phyloP scores from a whole-genome alignment of 2,888 invertebrate species.

The Mesorhabditis sp. region DNA sequence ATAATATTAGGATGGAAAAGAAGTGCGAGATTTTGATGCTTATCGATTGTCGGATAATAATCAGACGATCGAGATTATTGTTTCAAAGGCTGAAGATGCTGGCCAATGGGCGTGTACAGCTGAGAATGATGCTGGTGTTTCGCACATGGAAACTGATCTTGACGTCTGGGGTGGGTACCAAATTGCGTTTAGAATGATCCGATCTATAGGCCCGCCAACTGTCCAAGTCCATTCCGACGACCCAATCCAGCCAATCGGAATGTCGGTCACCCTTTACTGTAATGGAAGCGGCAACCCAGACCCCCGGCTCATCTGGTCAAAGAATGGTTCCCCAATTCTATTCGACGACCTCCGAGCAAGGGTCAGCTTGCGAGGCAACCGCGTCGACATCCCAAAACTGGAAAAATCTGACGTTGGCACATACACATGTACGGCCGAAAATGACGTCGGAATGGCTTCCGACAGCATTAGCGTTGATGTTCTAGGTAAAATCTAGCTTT shows the following conservation, averaged over 20 bases:
- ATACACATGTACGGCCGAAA: slow-evolving; percentile 66
- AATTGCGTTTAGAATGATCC: neutral
- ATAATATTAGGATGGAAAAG: slow-evolving; percentile 4
- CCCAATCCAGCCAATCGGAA: slow-evolving; percentile 53
- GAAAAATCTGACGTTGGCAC: slow-evolving; percentile 64
- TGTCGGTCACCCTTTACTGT: slow-evolving; percentile 59
- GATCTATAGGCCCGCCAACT: slow-evolving; percentile 43
- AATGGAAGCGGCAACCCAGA: slow-evolving; percentile 60
- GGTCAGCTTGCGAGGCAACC: slow-evolving; percentile 23
- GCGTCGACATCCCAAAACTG: slow-evolving; percentile 54
- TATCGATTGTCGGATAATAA: slow-evolving; percentile 41
- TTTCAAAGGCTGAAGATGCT: slow-evolving; percentile 46
- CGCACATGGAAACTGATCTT: slow-evolving; percentile 43
- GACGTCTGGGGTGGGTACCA: slow-evolving; percentile 48
- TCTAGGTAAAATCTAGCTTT: slow-evolving; percentile 61
- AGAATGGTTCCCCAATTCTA: slow-evolving; percentile 65
- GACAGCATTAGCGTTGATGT: slow-evolving; percentile 66
- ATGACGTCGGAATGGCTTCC: slow-evolving; percentile 64
- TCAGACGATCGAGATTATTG: slow-evolving; percentile 41
- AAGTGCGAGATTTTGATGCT: neutral
- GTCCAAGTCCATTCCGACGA: slow-evolving; percentile 41
- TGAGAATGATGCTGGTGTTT: slow-evolving; percentile 60
- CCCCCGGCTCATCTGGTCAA: slow-evolving; percentile 58
- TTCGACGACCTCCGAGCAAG: neutral
- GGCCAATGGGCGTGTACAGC: slow-evolving; percentile 62